Percentiles rank a stretch among this genome's conserved stretches.
Evolutionary conservation across 2,888 invertebrate species (phyloP).

Genomic region (Calameuta pallipes): DNA sequence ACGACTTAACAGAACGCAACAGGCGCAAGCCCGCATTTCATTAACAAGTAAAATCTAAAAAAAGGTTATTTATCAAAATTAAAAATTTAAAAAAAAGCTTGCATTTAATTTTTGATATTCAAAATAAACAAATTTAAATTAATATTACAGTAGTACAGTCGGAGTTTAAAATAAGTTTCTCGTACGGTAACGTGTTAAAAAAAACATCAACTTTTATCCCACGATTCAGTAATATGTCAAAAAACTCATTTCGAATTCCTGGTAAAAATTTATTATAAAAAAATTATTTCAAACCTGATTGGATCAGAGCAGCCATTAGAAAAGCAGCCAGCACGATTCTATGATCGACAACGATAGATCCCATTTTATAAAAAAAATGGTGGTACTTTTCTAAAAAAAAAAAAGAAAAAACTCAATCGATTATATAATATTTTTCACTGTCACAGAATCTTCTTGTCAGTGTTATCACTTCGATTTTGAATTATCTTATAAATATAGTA

Average conservation of each 20-base stretch:
- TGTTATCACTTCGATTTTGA: not conserved
- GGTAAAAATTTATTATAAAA: not conserved
- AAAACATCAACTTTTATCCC: not conserved
- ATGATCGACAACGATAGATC: not conserved
- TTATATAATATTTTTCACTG: not conserved
- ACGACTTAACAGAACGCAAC: no score
- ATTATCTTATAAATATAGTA: not conserved
- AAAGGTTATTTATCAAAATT: no score
- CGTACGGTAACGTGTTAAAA: no score
- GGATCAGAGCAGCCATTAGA: not conserved
- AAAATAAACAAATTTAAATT: no score
- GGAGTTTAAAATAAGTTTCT: no score
- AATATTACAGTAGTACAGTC: no score
- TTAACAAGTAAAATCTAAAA: no score
- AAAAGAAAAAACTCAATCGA: not conserved
- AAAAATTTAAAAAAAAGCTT: no score
- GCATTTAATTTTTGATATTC: no score
- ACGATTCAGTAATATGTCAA: not conserved
- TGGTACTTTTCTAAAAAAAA: not conserved
- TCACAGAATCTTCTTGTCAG: not conserved
- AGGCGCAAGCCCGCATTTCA: no score
- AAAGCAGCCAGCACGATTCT: not conserved
- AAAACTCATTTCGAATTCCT: not conserved
- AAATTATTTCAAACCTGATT: not conserved
- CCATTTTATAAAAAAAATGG: not conserved